Evolutionary conservation across 2,113 vertebrate genomes (phyloP), one percentile per base, ranked within the genome.

Genomic region (Syngnathus scovelli): DNA sequence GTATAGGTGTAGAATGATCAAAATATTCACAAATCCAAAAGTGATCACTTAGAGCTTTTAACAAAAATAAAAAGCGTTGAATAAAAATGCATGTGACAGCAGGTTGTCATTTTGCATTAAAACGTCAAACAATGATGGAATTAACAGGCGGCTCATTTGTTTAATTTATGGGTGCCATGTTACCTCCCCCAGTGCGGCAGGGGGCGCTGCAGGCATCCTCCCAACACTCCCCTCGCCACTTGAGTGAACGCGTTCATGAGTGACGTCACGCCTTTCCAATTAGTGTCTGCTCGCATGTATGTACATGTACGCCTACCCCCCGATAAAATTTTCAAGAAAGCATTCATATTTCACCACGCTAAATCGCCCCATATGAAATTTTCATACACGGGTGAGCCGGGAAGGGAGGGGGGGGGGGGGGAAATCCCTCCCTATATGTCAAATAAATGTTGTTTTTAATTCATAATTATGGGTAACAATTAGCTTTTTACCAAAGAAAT

Each of bases 281-380:
- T 91, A 88, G 89, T 90, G 92, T 92, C 92, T 89, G 87, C 88
- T 93, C 86, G 82, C 87, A 90, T 89, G 90, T 90, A 92, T 1
- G n/a, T 56, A 13, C 13, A 55, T 55, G 10, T 27, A 81, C 84
- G 83, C 83, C 85, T 88, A 90, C 90, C 90, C 93, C 94, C 94
- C 90, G 89, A 93, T 94, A 90, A 94, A 95, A 95, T 91, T 94
- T 95, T 94, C 92, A 95, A 93, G 89, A 85, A 91, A 87, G 83
- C 92, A 94, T 98, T 93, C 91, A 94, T 95, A 95, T 96, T 96
- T 96, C 91, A 95, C 91, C 64, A 88, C 90, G 87, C 87, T 94
- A 94, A 96, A 96, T 92, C 92, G 90, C 86, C 78, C 13, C 1
- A 0, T 88, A 94, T 95, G 87, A 94, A 93, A 94, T 85, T 95